Evolutionary conservation across 2,888 invertebrate species (phyloP), one percentile per base, ranked within the genome.

Genomic region (Acleris laterana): DNA sequence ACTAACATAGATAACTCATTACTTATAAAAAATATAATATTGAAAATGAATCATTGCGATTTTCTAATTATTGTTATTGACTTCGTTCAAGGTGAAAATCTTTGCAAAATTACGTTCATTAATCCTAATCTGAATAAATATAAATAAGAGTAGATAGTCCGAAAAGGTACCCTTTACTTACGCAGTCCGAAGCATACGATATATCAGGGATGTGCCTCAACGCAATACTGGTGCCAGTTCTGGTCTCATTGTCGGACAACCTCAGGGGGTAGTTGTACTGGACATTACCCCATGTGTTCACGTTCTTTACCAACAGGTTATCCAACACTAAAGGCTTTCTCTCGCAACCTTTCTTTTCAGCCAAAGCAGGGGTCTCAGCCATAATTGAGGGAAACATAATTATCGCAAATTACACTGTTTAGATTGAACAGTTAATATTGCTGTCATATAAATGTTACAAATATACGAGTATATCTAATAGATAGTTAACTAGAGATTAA

Each of bases 251-350:
- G 68, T 72, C 85, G 32, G 91, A 87, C 3, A 85, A 69, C 44
- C 92, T 73, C 65, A 93, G 64, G 0, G 92, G 93, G 2, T 92
- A 86, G 58, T 90, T 92, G 66, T 93, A 93, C 68, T 93, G 88
- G 11, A 93, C 90, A 61, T 92, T 92, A 0, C 93, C 93, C 93
- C 92, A 93, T 1, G 85, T 87, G 69, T 92, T 93, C 16, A 93
- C 84, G 74, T 92, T 93, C 57, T 88, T 78, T 57, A 93, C 81
- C 13, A 92, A 70, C 22, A 92, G 72, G 0, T 90, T 84, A 68
- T 92, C 82, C 7, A 91, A 71, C 16, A 76, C 76, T 3, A 85
- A 63, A 0, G 87, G 87, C 61, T 87, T 83, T 57, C 71, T 74
- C 19, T n/a, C 52, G 20, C 70, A 68, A 0, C 62, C 66, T 16